A percentile compares a stretch with the other conserved stretches of the same genome.
phyloP scores from a whole-genome alignment of 2,888 invertebrate genomes.

The Drosophila diplacantha region DNA sequence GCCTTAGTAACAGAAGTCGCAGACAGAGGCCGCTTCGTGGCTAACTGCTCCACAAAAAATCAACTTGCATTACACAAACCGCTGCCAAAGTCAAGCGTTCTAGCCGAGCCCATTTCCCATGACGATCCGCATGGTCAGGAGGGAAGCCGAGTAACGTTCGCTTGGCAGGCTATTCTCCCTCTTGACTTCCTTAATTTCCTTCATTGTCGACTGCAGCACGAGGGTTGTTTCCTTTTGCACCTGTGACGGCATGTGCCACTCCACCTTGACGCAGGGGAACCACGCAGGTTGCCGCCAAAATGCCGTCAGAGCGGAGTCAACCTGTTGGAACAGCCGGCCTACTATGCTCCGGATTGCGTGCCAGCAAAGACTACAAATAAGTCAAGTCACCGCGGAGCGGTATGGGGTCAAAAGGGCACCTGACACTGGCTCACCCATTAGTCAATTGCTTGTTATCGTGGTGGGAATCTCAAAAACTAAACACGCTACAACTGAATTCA shows the following conservation, averaged over 20 bases:
- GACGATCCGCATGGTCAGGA: conserved; percentile 42
- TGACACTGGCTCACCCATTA: conserved; percentile 14
- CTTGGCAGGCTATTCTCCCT: conserved; percentile 23
- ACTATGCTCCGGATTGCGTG: conserved; percentile 42
- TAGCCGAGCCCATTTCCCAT: conserved; percentile 59
- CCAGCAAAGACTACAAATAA: conserved; percentile 11
- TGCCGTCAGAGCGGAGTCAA: conserved; percentile 28
- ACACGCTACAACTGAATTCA: neutral
- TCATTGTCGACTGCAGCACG: conserved; percentile 21
- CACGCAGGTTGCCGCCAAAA: conserved; percentile 56
- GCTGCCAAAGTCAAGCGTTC: conserved; percentile 31
- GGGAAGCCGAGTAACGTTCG: conserved; percentile 36
- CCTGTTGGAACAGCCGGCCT: conserved; percentile 49
- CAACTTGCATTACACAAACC: conserved; percentile 26
- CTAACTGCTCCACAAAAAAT: conserved; percentile 37
- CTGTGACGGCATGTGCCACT: conserved; percentile 57
- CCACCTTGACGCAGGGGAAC: conserved; percentile 23
- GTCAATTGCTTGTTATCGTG: conserved; percentile 14
- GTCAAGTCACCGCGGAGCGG: conserved; percentile 2
- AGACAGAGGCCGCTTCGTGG: conserved; percentile 53
- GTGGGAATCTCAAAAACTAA: conserved; percentile 10
- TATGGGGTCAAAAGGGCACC: conserved; percentile 14
- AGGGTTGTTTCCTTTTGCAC: conserved; percentile 56
- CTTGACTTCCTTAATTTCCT: conserved; percentile 15
- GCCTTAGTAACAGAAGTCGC: conserved; percentile 48